Conservation (phyloP, 2,113 vertebrate genomes). For the Lasiurus borealis region DNA sequence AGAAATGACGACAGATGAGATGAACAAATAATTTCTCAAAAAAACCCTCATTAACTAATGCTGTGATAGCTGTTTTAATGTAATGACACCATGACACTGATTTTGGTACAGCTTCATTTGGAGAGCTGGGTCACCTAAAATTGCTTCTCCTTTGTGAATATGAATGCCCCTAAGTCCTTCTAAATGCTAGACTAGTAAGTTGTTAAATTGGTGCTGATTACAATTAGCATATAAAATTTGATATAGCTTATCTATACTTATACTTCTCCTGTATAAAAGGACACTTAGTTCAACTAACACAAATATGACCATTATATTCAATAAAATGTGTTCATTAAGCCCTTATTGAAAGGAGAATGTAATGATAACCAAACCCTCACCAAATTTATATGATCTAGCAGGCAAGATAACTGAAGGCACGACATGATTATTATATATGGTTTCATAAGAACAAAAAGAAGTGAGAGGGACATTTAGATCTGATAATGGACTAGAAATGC, state of each 20-base stretch:
- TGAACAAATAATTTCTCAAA: neutral
- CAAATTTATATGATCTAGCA: neutral
- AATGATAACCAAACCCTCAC: conserved; percentile 7
- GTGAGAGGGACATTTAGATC: neutral
- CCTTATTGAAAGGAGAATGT: neutral
- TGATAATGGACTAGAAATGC: neutral
- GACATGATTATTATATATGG: neutral
- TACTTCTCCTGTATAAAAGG: neutral
- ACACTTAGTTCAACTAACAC: neutral
- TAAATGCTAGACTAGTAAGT: neutral
- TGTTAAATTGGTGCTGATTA: neutral
- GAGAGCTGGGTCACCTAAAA: conserved; percentile 2
- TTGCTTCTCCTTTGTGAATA: neutral
- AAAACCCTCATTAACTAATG: neutral
- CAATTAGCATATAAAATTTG: conserved; percentile 17
- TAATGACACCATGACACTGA: neutral
- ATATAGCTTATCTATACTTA: neutral
- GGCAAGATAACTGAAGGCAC: neutral
- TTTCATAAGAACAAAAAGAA: neutral
- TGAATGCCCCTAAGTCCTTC: neutral
- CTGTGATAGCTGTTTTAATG: neutral
- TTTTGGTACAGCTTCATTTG: neutral
- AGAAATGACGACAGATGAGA: neutral
- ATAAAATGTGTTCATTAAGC: conserved; percentile 33
- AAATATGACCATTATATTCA: conserved; percentile 7